These are phyloP conservation scores for Haemorhous mexicanus DNA, from an alignment of 2,113 vertebrate genomes.

Conservation along the genomic window DNA sequence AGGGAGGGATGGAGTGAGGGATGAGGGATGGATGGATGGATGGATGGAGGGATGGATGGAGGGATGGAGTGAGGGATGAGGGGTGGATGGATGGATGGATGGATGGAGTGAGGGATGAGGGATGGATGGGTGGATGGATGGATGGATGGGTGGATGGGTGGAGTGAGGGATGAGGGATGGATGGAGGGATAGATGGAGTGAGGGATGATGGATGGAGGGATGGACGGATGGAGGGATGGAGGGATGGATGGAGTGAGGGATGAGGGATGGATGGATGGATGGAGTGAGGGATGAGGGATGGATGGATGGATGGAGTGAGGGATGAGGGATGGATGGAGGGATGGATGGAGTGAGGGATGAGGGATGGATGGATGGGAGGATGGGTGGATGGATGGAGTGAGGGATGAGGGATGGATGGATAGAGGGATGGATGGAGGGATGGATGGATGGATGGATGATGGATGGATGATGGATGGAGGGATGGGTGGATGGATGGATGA, in stretches of 20 bases:
- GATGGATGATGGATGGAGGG: background rate
- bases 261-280: too few species aligned
- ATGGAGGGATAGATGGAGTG: too few species aligned
- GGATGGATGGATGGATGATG: background rate
- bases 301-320: background rate
- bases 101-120: too few species aligned
- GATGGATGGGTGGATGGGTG: too few species aligned
- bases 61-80: background rate
- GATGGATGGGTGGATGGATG: too few species aligned
- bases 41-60: background rate
- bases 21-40: background rate
- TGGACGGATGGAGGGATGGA: too few species aligned
- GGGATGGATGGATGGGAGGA: background rate
- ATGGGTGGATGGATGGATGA: too few species aligned
- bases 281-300: background rate
- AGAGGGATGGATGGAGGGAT: background rate
- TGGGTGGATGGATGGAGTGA: background rate
- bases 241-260: too few species aligned
- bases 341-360: too few species aligned
- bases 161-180: too few species aligned
- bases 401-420: background rate
- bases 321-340: background rate
- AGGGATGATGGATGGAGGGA: too few species aligned
- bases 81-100: background rate
- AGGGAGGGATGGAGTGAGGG: background rate